These are phyloP conservation scores for Lanius collurio DNA, from an alignment of 2,113 vertebrate genomes.

Conservation along the genomic window DNA sequence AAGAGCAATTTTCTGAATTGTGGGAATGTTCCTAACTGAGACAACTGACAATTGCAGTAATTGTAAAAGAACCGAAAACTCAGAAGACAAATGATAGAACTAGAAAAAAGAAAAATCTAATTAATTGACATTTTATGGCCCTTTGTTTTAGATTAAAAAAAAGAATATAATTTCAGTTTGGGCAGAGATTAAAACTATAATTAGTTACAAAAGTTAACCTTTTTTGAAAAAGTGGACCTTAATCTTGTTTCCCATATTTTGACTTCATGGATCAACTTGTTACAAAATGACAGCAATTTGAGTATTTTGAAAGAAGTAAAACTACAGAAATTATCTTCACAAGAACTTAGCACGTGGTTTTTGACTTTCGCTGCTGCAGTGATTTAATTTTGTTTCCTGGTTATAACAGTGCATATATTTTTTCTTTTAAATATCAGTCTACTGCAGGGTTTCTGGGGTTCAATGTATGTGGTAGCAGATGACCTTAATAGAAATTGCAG, in stretches of 20 bases:
- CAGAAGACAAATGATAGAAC: not conserved
- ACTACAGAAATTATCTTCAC: not conserved
- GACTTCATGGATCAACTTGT: not conserved
- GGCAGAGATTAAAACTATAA: not conserved
- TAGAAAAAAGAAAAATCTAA: not conserved
- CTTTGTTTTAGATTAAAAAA: not conserved
- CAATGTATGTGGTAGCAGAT: not conserved
- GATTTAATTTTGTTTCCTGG: not conserved
- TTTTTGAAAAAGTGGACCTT: not conserved
- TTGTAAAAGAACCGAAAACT: not conserved
- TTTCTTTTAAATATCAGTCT: not conserved
- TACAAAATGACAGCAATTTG: not conserved
- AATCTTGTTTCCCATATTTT: not conserved
- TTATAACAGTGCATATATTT: not conserved
- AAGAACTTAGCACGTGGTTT: rapidly evolving
- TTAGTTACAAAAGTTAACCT: not conserved
- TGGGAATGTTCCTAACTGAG: not conserved
- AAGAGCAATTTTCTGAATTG: not conserved
- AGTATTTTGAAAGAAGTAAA: not conserved
- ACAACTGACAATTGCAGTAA: not conserved
- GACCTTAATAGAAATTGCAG: not conserved
- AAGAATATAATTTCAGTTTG: not conserved
- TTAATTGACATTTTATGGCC: not conserved
- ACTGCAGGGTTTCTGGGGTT: not conserved
- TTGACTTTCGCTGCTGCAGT: not conserved